Percentiles rank a stretch among this genome's conserved stretches.
phyloP scores from a whole-genome alignment of 2,888 invertebrate genomes.

The Hartigia nigra region DNA sequence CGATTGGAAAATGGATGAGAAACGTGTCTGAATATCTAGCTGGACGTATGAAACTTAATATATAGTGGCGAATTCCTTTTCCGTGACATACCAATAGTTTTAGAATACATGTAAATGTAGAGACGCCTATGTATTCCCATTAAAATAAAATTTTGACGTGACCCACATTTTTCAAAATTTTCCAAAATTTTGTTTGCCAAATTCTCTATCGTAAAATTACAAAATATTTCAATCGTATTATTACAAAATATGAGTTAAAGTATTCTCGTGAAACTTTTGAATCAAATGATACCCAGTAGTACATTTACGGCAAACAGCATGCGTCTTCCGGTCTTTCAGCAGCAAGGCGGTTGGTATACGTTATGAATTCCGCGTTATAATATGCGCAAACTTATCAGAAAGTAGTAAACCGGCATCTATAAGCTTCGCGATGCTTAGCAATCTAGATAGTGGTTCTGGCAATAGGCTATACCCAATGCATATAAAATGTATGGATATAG shows the following conservation, averaged over 20 bases:
- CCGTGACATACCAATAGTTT: background rate
- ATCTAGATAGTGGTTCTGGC: constrained; percentile 32
- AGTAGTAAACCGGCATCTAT: constrained; percentile 10
- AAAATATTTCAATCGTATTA: too few species aligned
- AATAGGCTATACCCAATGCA: constrained; percentile 19
- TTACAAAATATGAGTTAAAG: too few species aligned
- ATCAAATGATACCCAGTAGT: background rate
- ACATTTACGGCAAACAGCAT: background rate
- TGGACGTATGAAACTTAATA: background rate
- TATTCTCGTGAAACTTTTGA: background rate
- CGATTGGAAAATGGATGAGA: background rate
- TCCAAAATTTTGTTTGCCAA: background rate
- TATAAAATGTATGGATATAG: constrained; percentile 26
- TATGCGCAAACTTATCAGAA: constrained; percentile 29
- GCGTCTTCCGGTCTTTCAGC: background rate
- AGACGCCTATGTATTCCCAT: too few species aligned
- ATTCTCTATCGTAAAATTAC: background rate
- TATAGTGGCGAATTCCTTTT: background rate
- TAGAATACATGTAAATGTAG: background rate
- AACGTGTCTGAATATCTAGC: background rate
- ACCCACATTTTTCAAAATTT: background rate
- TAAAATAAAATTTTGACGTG: background rate
- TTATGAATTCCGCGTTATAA: constrained; percentile 26
- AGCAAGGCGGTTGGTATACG: background rate
- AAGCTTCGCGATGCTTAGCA: constrained; percentile 21